A percentile compares a stretch with the other conserved stretches of the same genome.
Conservation (phyloP, 2,797 vertebrate genomes). For the Trichosurus vulpecula region DNA sequence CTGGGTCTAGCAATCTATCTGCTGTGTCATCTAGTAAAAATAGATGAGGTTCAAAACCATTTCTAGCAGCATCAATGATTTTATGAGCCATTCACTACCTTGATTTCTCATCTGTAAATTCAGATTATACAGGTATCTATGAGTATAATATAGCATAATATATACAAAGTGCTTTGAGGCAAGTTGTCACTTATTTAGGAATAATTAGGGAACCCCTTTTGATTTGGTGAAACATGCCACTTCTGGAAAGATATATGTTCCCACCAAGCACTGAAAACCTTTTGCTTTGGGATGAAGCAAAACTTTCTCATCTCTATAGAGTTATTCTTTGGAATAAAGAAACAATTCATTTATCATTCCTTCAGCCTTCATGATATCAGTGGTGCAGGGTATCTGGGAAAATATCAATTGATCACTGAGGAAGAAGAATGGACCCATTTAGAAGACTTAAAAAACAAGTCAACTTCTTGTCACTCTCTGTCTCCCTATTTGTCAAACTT, state of each 20-base stretch:
- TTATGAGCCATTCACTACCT: not conserved
- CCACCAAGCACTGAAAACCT: not conserved
- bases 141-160: not conserved
- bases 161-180: not conserved
- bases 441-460: not conserved
- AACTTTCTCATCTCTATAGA: not conserved
- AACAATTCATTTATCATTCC: not conserved
- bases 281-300: not conserved
- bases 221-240: not conserved
- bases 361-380: not conserved
- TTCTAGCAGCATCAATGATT: constrained; percentile 23
- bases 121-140: not conserved
- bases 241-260: not conserved
- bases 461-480: not conserved
- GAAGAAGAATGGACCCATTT: not conserved
- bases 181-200: not conserved
- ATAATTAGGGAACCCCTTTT: not conserved
- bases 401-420: not conserved
- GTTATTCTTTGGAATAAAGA: not conserved
- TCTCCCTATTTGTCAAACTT: not conserved
- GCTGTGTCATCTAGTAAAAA: not conserved
- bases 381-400: not conserved
- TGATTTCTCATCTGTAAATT: constrained; percentile 26
- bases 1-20: not conserved
- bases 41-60: not conserved